These are phyloP conservation scores for Trematomus bernacchii DNA, from an alignment of 2,797 vertebrate species.

Conservation along the genomic window DNA sequence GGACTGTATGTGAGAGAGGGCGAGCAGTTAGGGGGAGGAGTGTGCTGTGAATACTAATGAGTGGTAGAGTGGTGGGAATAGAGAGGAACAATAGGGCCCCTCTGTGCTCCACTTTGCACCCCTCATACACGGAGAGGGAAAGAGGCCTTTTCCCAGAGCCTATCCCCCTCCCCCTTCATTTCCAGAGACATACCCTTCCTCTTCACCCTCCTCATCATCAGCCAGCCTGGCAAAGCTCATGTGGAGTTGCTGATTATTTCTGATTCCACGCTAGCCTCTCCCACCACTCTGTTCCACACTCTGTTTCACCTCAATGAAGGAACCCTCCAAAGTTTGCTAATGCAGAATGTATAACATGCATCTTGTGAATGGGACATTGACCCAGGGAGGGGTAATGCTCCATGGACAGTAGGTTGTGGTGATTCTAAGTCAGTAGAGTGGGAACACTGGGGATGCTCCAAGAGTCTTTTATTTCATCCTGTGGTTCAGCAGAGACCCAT, in stretches of 20 bases:
- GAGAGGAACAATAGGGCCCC: constrained; percentile 87
- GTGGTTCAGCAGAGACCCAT: constrained; percentile 38
- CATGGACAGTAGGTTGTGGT: constrained; percentile 66
- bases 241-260: constrained; percentile 79
- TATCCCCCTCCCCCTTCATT: constrained; percentile 77
- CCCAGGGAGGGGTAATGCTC: constrained; percentile 52
- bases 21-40: constrained; percentile 86
- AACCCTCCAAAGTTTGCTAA: constrained; percentile 62
- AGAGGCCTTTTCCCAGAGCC: constrained; percentile 87
- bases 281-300: constrained; percentile 70
- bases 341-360: constrained; percentile 71
- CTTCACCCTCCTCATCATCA: constrained; percentile 83
- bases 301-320: constrained; percentile 74
- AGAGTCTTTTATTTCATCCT: constrained; percentile 45
- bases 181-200: constrained; percentile 84
- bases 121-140: constrained; percentile 86
- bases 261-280: constrained; percentile 78
- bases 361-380: constrained; percentile 70
- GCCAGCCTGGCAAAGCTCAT: constrained; percentile 78
- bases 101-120: constrained; percentile 90
- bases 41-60: constrained; percentile 88
- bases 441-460: constrained; percentile 47
- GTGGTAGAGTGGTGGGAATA: constrained; percentile 89
- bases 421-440: constrained; percentile 64
- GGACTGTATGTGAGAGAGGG: constrained; percentile 84